Percentiles rank a stretch among this genome's conserved stretches.
Evolutionary conservation across 2,888 invertebrate species (phyloP).

Genomic region (Limnephilus lunatus): DNA sequence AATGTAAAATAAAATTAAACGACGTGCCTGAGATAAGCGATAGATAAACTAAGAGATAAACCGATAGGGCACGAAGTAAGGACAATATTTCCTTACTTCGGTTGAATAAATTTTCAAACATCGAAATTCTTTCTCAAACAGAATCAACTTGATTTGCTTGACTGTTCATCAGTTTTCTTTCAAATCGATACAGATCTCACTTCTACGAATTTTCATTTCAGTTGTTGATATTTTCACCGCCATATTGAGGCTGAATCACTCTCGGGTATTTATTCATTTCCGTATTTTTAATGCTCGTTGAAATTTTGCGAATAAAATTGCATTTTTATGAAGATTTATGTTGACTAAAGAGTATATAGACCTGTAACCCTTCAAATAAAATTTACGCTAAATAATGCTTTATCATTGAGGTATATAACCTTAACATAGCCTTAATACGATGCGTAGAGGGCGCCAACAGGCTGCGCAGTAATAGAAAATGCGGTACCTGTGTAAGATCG

Average conservation of each 20-base stretch:
- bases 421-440: neutral
- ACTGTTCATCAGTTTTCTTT: too few relatives aligned
- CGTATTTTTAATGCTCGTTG: neutral
- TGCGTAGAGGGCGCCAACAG: neutral
- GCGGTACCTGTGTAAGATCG: neutral
- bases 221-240: neutral
- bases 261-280: neutral
- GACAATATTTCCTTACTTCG: too few relatives aligned
- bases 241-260: neutral
- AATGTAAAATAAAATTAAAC: too few relatives aligned
- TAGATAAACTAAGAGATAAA: too few relatives aligned
- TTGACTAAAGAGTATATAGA: conserved; percentile 14
- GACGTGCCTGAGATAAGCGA: too few relatives aligned
- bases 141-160: too few relatives aligned
- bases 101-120: too few relatives aligned
- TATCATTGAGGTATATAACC: neutral
- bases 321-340: conserved; percentile 45
- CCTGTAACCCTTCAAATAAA: conserved; percentile 39
- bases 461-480: neutral
- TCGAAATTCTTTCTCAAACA: too few relatives aligned
- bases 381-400: conserved; percentile 17
- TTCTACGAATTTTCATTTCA: too few relatives aligned
- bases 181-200: too few relatives aligned
- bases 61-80: too few relatives aligned
- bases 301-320: conserved; percentile 6